Evolutionary conservation across 37 sponge, comb jelly and placozoan species (phyloP), one percentile per base, ranked within the genome.

Genomic region (Beroe ovata): DNA sequence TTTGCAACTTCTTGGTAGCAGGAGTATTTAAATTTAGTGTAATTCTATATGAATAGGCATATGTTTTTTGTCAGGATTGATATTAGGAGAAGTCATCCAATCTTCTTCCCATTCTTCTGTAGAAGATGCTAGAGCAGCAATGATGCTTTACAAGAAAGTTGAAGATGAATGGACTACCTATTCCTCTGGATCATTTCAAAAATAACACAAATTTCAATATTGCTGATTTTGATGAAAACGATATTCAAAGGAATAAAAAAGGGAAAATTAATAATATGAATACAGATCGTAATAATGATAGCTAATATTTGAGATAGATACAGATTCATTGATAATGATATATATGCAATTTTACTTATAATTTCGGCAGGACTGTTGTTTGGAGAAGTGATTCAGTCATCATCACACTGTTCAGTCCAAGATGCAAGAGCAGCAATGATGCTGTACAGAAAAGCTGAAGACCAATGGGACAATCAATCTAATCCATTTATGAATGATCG

Each of bases 351-450:
- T n/a, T n/a, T n/a, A n/a, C n/a, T n/a, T n/a, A n/a, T n/a, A n/a
- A 11, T 18, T 62, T 62, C 19, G 28, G 23, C 84, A 77, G 84
- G 84, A 21, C 84, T 36, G 25, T 32, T 77, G 41, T 42, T 42
- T 0, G 88, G 88, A 0, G 60, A 89, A 36, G 59, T 60, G 1
- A 95, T 95, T 37, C 96, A 95, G 64, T 38, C 32, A 3, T 89
- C 93, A 25, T 64, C 89, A 0, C 96, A 95, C 88, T 90, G 90
- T 88, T 93, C 93, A 8, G 88, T 95, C 11, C 93, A 92, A 39
- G 96, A 95, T 88, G 96, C 96, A 18, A 88, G 64, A 60, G 93
- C 96, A 14, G 90, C 96, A 0, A 66, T 95, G 92, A 91, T 89
- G 39, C 64, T 94, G 21, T 94, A 93, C 38, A 71, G 71, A 34